A percentile compares a stretch with the other conserved stretches of the same genome.
Conservation (phyloP, 2,888 invertebrate species). For the Latrodectus hesperus region DNA sequence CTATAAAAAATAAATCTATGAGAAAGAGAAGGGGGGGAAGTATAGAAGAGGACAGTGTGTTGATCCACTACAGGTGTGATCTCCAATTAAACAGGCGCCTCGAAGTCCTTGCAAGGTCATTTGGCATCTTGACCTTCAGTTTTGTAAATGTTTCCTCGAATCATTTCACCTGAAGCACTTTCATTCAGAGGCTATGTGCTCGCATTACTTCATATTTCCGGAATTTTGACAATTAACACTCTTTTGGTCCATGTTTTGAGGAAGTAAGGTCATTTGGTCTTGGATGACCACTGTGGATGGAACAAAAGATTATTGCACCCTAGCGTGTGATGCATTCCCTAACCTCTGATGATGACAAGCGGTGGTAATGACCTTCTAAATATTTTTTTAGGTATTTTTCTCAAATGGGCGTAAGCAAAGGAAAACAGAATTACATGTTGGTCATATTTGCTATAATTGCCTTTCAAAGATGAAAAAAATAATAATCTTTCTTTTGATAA, state of each 20-base stretch:
- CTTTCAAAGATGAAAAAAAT: conserved; percentile 23
- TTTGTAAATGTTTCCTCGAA: not conserved
- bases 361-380: conserved; percentile 38
- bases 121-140: conserved; percentile 52
- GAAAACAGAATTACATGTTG: conserved; percentile 55
- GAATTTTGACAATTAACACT: conserved; percentile 51
- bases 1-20: conserved; percentile 26
- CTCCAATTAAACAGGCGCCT: conserved; percentile 63
- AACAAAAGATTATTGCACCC: conserved; percentile 54
- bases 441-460: conserved; percentile 47
- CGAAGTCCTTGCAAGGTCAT: conserved; percentile 63
- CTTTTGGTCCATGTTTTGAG: conserved; percentile 21
- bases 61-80: conserved; percentile 28
- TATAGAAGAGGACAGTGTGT: not conserved
- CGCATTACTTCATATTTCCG: conserved; percentile 48
- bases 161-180: no score
- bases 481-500: conserved; percentile 14
- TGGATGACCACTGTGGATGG: not conserved
- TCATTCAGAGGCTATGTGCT: not conserved
- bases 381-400: conserved; percentile 29
- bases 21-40: conserved; percentile 26
- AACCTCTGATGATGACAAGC: conserved; percentile 17
- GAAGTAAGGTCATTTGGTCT: conserved; percentile 28
- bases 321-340: conserved; percentile 40
- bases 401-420: conserved; percentile 25